Conservation (phyloP, 2,113 vertebrate genomes). For the Lophura nycthemera region DNA sequence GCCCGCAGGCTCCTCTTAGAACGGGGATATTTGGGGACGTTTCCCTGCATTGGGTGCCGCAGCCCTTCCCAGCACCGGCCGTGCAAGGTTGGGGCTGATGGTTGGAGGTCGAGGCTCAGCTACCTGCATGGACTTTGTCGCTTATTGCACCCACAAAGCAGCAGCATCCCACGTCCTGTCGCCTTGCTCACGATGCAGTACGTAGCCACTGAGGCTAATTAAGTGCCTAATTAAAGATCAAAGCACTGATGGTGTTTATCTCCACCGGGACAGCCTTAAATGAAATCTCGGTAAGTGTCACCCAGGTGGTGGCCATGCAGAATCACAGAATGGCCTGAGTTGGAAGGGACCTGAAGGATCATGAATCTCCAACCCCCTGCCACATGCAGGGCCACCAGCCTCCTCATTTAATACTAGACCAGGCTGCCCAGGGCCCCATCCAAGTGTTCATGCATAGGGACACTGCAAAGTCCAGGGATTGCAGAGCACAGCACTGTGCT, state of each 20-base stretch:
- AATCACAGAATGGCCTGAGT: too few species aligned
- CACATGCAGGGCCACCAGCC: too few species aligned
- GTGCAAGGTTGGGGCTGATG: neutral
- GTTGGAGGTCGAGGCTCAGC: neutral
- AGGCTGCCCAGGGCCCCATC: too few species aligned
- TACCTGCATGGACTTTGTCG: neutral
- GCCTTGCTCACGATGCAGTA: neutral
- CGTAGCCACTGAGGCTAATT: neutral
- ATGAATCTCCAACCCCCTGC: too few species aligned
- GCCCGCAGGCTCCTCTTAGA: neutral
- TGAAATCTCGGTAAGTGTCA: neutral
- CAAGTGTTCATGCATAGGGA: neutral
- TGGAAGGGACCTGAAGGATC: too few species aligned
- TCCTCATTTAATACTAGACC: too few species aligned
- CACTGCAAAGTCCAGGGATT: neutral
- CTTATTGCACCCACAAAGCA: neutral
- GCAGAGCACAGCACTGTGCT: neutral
- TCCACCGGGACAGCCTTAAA: neutral
- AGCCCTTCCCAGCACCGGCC: fast-evolving
- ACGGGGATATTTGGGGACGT: neutral
- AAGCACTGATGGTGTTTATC: neutral
- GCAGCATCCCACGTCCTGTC: neutral
- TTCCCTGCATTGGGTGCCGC: neutral
- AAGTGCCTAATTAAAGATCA: slow-evolving; percentile 54
- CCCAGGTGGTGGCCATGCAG: neutral